phyloP scores from a whole-genome alignment of 2,113 vertebrate species.

The Xenopus tropicalis region UCB_Xtro_10.0 CM004444.2:104097501-104098000 shows the following conservation, averaged over 20 bases:
- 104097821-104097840: constrained; percentile 52
- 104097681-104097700: constrained; percentile 95
- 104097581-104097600: too few species aligned
- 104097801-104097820: constrained; percentile 76
- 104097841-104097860: constrained; percentile 51
- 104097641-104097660: constrained; percentile 93
- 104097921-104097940: not conserved
- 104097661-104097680: constrained; percentile 97
- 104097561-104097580: too few species aligned
- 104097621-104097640: not conserved
- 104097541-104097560: too few species aligned
- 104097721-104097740: constrained; percentile 98
- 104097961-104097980: not conserved
- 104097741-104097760: constrained; percentile 99
- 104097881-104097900: constrained; percentile 16
- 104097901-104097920: not conserved
- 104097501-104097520: too few species aligned
- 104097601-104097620: too few species aligned
- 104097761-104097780: constrained; percentile 89
- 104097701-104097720: constrained; percentile 90
- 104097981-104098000: not conserved
- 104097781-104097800: constrained; percentile 73
- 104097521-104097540: too few species aligned
- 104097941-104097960: not conserved
- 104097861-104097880: constrained; percentile 61